Base-by-base conservation (phyloP, 2,113 vertebrate species). In the Halcyon senegalensis region DNA sequence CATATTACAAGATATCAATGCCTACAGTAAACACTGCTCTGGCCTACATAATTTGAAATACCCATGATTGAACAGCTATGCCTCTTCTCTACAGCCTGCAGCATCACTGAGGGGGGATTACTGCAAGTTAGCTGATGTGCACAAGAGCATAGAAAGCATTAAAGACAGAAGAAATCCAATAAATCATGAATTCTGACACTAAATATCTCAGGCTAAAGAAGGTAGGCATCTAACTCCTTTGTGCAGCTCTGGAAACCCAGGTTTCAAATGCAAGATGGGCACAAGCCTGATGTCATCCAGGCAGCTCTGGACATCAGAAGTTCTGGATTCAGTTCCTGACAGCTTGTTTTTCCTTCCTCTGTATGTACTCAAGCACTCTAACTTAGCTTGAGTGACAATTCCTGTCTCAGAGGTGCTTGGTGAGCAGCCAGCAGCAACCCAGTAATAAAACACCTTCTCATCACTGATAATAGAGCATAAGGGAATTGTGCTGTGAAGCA, bases 381-480 rank as follows among this genome's bases (percentile, higher is more conserved):
- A 96, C 94, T 96, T 79, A 92, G 70, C 80, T 73, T 91, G 90
- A 97, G 90, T 89, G 91, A 95, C 19, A 3, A 79, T 73, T 91
- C 39, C 90, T 87, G 58, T 81, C 92, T 96, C 80, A 79, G 78
- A 90, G 69, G 62, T 92, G 86, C 62, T 89, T 96, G 92, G 86
- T 92, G 90, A 92, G 75, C 79, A 94, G 92, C 92, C 94, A 95
- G 86, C 64, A 90, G 86, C 62, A 94, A 24, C 15, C 62, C 62
- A 72, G 81, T 68, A 90, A 93, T 89, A 97, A 95, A 96, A 90
- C 94, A 92, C 92, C 96, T 94, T 95, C 37, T 62, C 50, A 2
- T 0, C 73, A 69, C 86, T 89, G 95, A 92, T 96, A 95, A 94
- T 73, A 64, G 43, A 92, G 27, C 11, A 1, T 28, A 44, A 84